Base-by-base conservation (phyloP, 2,888 invertebrate species). In the Osmoderma eremita region DNA sequence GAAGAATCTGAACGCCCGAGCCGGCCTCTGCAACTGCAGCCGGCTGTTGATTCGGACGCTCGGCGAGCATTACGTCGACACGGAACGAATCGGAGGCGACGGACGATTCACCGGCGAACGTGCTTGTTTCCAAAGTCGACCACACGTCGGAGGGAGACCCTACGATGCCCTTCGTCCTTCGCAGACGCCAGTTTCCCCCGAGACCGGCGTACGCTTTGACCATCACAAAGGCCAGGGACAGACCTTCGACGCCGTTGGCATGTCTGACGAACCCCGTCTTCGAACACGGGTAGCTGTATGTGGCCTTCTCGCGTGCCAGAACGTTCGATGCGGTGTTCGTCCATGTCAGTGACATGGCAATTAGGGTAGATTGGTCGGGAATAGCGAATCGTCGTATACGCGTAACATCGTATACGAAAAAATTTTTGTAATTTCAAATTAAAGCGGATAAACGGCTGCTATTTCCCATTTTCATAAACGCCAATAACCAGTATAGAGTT, bases 151-250 rank as follows among this genome's bases (percentile, higher is more conserved):
- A 42, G 20, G 67, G 70, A 20, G 62, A 10, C 1, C 17, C 65
- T 1, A 51, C 12, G 10, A 12, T 73, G 48, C 74, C 69, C 48
- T 68, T 72, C 38, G 71, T 73, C 42, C 71, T 75, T 62, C 70
- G 71, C 68, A 58, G 74, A 49, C 41, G 73, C 20, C 73, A 74
- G 70, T 77, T 75, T 69, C 75, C 75, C 41, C 65, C 77, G 6
- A 67, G 67, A 54, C 67, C 73, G 15, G 70, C 74, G 30, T 77
- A 75, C 67, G 74, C 73, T 41, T 74, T 77, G 72, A 71, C 75
- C 4, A 74, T 75, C 50, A 77, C 67, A 78, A 77, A 72, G 72
- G 75, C 41, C 75, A 76, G 70, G 75, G 73, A 12, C 75, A 75
- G 22, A 20, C 67, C 8, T 62, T 38, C 36, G 63, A 49, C 12